Base-by-base conservation (phyloP, 2,797 vertebrate genomes). In the Botia almorhae region DNA sequence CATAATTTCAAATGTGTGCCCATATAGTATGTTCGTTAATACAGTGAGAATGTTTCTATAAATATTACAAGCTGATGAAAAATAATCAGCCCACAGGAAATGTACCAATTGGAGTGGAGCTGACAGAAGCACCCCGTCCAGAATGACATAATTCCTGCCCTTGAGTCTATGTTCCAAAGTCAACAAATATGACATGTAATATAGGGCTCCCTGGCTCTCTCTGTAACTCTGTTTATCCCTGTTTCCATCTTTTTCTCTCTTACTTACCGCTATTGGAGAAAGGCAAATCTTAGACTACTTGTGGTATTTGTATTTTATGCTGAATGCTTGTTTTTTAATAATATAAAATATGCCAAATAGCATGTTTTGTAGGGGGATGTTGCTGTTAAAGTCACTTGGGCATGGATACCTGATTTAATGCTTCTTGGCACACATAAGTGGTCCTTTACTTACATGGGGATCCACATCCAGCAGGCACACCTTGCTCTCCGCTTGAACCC, bases 401-500 rank as follows among this genome's bases (percentile, higher is more conserved):
- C 23, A 61, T 53, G 53, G n/a, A 55, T 43, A 58, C 3, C 33
- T 65, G 19, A 75, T 60, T 46, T 26, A 75, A 50, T 29, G 50
- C 11, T 55, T 50, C 12, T 39, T 51, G 11, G 81, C 91, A 87
- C 67, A 92, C 86, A 88, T 53, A 13, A 89, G 84, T 73, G 89
- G 33, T 61, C 3, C 72, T 60, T 69, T 88, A 93, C 94, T 95
- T 90, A 95, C 95, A 83, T 94, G 91, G 63, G 95, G 93, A 63
- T 96, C 93, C 73, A 95, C 93, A 81, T 95, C 94, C 91, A 95
- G 85, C 84, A 97, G 88, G 87, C 97, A 99, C 72, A 98, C 95
- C 92, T 97, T 98, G 88, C 95, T 95, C 89, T 96, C 95, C 78
- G 91, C 93, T 76, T 96, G 90, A 80, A 97, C 96, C 55, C 91